These are phyloP conservation scores for Heliconius erato DNA, from an alignment of 2,888 invertebrate genomes.

Conservation along the genomic window DNA sequence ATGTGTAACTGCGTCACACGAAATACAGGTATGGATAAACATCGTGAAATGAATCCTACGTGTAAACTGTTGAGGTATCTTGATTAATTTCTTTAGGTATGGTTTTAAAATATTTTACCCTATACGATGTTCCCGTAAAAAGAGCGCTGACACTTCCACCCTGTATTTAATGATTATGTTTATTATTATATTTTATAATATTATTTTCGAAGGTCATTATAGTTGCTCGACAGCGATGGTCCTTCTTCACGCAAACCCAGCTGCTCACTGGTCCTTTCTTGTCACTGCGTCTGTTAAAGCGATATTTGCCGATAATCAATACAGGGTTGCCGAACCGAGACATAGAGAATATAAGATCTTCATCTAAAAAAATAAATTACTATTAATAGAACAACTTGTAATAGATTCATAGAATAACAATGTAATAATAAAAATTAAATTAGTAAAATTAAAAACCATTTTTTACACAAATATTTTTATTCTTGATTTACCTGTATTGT, in stretches of 20 bases:
- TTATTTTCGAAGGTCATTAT: conserved; percentile 58
- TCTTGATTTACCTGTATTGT: not conserved
- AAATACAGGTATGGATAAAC: no score
- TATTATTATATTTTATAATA: conserved; percentile 60
- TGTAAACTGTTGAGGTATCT: no score
- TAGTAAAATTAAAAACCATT: not conserved
- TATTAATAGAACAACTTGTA: not conserved
- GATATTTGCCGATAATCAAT: conserved; percentile 58
- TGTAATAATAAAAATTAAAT: not conserved
- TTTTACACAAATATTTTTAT: not conserved
- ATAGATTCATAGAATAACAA: not conserved
- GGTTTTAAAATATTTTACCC: no score
- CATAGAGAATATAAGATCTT: conserved; percentile 55
- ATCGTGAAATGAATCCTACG: no score
- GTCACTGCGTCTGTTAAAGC: conserved; percentile 65
- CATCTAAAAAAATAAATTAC: conserved; percentile 46
- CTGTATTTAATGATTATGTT: conserved; percentile 59
- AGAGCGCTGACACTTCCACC: no score
- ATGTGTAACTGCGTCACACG: no score
- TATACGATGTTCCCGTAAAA: no score
- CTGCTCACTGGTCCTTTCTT: conserved; percentile 57
- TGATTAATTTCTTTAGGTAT: no score
- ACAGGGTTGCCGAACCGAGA: conserved; percentile 64
- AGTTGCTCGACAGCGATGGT: conserved; percentile 61
- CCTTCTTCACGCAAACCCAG: conserved; percentile 66